Evolutionary conservation across 2,113 vertebrate genomes (phyloP).

Genomic region (Henicopernis longicauda): DNA sequence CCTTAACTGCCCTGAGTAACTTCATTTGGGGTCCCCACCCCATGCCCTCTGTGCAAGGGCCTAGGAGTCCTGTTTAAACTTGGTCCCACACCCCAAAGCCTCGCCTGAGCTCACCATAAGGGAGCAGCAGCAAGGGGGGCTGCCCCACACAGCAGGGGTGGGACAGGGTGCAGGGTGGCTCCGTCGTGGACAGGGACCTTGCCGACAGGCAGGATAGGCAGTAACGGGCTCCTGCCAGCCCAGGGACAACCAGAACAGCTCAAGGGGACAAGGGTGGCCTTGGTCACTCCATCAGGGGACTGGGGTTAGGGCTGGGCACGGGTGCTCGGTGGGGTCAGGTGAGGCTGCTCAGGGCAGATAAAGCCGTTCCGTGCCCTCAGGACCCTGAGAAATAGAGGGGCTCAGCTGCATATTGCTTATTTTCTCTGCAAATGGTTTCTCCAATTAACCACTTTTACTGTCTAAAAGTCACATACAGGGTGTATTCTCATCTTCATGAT

Average conservation of each 20-base stretch:
- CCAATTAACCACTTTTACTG: neutral
- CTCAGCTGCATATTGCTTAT: neutral
- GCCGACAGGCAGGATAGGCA: neutral
- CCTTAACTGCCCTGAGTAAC: neutral
- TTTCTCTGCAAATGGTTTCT: neutral
- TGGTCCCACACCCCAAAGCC: neutral
- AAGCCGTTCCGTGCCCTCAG: neutral
- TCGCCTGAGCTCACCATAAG: neutral
- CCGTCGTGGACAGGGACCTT: neutral
- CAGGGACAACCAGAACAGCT: neutral
- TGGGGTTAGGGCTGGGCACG: neutral
- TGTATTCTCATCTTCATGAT: neutral
- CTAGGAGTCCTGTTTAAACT: neutral
- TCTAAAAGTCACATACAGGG: neutral
- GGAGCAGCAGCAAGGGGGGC: neutral
- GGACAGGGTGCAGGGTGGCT: neutral
- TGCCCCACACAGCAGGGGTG: neutral
- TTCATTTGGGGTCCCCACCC: neutral
- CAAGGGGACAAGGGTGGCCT: neutral
- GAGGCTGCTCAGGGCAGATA: neutral
- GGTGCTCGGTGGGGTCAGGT: neutral
- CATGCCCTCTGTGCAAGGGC: neutral
- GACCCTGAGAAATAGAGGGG: neutral
- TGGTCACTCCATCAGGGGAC: neutral
- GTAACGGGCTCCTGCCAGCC: neutral